These are phyloP conservation scores for Stenopsyche tienmushanensis DNA, from an alignment of 1,140 invertebrate species.

Conservation along the genomic window DNA sequence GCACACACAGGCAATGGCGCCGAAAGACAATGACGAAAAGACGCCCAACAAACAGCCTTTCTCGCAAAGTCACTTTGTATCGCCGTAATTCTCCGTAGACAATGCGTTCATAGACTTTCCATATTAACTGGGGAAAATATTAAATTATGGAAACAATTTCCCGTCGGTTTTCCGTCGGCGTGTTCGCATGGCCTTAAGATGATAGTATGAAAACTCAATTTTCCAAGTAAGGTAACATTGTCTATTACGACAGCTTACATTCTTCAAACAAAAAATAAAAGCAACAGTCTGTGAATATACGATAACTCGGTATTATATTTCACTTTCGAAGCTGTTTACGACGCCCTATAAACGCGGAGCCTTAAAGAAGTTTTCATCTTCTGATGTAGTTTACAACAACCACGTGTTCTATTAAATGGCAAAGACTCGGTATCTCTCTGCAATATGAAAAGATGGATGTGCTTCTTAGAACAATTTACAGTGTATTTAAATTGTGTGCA, in stretches of 20 bases:
- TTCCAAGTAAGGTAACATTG: constrained; percentile 15
- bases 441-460: too few species aligned
- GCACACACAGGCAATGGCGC: too few species aligned
- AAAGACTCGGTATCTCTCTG: too few species aligned
- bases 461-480: too few species aligned
- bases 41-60: neutral
- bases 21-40: too few species aligned
- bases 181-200: constrained; percentile 11
- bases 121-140: constrained; percentile 28
- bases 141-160: constrained; percentile 29
- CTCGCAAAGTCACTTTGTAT: constrained; percentile 7
- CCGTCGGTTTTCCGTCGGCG: constrained; percentile 10
- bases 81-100: constrained; percentile 17
- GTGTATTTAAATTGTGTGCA: too few species aligned
- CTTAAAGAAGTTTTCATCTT: too few species aligned
- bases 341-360: too few species aligned
- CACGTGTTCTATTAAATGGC: too few species aligned
- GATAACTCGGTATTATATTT: neutral
- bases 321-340: neutral
- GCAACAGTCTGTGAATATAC: neutral
- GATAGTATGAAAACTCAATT: constrained; percentile 29
- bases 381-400: too few species aligned
- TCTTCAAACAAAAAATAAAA: constrained; percentile 13
- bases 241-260: constrained; percentile 22
- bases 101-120: constrained; percentile 23